Percentiles rank a stretch among this genome's conserved stretches.
Conservation (phyloP, 2,113 vertebrate genomes). For the Mugil cephalus region DNA sequence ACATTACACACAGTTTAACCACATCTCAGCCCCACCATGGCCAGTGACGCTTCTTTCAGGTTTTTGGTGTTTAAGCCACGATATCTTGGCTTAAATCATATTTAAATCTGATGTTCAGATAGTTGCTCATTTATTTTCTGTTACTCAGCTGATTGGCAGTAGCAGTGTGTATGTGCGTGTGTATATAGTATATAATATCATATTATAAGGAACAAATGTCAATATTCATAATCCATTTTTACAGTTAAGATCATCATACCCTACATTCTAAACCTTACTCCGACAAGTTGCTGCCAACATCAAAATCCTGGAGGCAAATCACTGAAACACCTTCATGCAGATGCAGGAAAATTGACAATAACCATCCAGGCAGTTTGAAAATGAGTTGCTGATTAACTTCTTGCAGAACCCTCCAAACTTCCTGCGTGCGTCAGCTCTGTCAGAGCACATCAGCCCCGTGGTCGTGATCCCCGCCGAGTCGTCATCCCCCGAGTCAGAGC, state of each 20-base stretch:
- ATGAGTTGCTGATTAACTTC: neutral
- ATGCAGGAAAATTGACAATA: neutral
- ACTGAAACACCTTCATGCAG: neutral
- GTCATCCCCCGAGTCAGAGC: conserved; percentile 93
- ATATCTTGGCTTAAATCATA: too few species aligned
- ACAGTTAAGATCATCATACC: too few species aligned
- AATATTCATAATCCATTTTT: too few species aligned
- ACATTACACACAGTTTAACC: neutral
- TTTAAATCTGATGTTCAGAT: too few species aligned
- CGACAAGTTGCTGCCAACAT: too few species aligned
- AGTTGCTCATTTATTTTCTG: too few species aligned
- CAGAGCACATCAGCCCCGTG: conserved; percentile 97
- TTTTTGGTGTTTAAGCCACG: neutral
- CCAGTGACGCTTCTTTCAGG: neutral
- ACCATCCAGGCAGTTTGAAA: neutral
- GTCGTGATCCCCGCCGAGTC: conserved; percentile 94
- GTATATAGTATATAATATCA: too few species aligned
- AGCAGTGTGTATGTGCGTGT: neutral
- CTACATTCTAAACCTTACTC: too few species aligned
- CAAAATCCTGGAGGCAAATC: neutral
- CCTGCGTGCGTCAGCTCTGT: conserved; percentile 94
- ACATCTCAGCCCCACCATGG: neutral
- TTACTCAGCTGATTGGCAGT: neutral
- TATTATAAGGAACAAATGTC: too few species aligned
- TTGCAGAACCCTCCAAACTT: conserved; percentile 96